These are phyloP conservation scores for Chiloscyllium plagiosum DNA, from an alignment of 2,113 vertebrate species.

Conservation along the genomic window DNA sequence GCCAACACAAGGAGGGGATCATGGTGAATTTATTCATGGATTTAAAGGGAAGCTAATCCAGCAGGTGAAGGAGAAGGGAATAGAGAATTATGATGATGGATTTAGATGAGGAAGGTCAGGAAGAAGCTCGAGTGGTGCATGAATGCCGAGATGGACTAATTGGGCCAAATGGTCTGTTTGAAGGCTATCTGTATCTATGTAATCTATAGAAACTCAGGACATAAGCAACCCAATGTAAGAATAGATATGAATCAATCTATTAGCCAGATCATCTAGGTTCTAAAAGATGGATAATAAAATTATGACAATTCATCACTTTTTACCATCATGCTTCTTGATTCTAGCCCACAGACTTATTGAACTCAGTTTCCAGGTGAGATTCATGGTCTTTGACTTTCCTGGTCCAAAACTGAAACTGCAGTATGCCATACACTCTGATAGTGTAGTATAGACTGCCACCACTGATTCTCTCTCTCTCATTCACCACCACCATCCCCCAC, in stretches of 20 bases:
- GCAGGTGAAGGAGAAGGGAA: no score
- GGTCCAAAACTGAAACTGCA: not conserved
- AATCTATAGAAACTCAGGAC: not conserved
- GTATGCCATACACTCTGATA: not conserved
- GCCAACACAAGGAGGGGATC: no score
- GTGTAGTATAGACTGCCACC: not conserved
- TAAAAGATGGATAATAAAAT: not conserved
- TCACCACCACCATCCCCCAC: no score
- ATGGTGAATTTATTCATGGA: no score
- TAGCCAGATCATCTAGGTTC: not conserved
- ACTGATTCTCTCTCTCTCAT: not conserved
- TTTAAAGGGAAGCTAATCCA: no score
- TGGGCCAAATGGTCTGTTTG: no score
- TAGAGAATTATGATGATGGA: no score
- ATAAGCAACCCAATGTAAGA: not conserved
- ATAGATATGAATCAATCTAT: not conserved
- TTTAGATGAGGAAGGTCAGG: no score
- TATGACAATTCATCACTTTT: not conserved
- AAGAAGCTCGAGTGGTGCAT: no score
- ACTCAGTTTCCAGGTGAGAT: not conserved
- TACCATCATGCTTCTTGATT: not conserved
- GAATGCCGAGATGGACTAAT: no score
- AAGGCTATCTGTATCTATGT: no score
- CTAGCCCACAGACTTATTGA: not conserved
- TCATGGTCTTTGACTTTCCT: not conserved